Conservation (phyloP, 2,113 vertebrate genomes). For the Heteronetta atricapilla region DNA sequence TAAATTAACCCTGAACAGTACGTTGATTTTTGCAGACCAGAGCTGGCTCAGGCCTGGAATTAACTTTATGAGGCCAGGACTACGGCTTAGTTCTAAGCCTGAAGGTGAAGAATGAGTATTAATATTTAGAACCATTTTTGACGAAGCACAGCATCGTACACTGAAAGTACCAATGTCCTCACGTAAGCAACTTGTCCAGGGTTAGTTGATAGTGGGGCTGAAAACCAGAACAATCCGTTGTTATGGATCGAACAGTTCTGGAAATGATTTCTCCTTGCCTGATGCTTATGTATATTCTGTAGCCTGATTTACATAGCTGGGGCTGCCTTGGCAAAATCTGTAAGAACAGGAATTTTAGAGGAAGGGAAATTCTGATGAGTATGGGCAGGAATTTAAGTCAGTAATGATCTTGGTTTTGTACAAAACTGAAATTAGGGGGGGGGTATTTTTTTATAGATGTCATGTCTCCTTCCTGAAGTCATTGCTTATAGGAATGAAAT, state of each 20-base stretch:
- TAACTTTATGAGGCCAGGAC: background rate
- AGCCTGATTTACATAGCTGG: background rate
- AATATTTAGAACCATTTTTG: background rate
- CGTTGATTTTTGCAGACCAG: background rate
- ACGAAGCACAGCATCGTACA: background rate
- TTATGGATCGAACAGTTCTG: background rate
- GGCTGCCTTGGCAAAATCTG: background rate
- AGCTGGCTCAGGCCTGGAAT: background rate
- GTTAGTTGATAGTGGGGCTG: background rate
- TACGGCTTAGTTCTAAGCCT: background rate
- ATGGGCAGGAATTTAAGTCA: background rate
- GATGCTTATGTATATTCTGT: background rate
- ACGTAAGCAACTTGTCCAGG: background rate
- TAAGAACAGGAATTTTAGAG: background rate
- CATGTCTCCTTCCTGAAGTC: background rate
- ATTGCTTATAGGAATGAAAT: background rate
- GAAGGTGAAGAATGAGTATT: background rate
- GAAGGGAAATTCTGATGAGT: background rate
- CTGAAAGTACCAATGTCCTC: background rate
- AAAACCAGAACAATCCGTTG: background rate
- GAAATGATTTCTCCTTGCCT: background rate
- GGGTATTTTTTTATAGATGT: background rate
- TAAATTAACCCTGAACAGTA: background rate
- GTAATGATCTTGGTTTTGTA: background rate
- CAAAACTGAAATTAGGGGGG: background rate